Evolutionary conservation across 2,888 invertebrate genomes (phyloP), one percentile per base, ranked within the genome.

Genomic region (Rosalia funebris): DNA sequence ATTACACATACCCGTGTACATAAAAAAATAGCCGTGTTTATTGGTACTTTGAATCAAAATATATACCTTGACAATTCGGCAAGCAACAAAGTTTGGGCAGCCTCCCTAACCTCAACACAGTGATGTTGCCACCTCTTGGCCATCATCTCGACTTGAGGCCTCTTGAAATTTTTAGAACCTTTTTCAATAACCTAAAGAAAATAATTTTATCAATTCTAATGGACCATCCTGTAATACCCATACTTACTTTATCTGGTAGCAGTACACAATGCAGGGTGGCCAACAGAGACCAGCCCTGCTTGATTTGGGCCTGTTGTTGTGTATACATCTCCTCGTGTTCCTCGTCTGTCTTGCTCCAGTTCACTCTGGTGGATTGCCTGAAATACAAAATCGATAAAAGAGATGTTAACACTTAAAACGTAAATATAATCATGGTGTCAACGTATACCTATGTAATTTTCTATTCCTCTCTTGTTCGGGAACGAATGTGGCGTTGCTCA

Each of bases 91-190:
- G 98, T 97, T 77, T 99, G 99, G 0, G 98, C 94, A 0, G 98
- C 98, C 81, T 98, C 97, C 2, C 99, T 85, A 44, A 96, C 96
- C 84, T 99, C 98, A 2, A 98, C 87, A 80, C 98, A 99, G 72
- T 97, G 93, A 83, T 99, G 98, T 80, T 99, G 98, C 99, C 99
- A 99, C 63, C 97, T 86, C 12, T 97, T 89, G 0, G 98, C 98
- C 85, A 99, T 86, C 90, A 97, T 94, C 82, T 99, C 98, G 2
- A 99, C 95, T 81, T 95, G 94, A 0, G 98, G 97, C n/a, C 95
- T 88, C 78, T 96, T 95, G 82, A 95, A 96, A 62, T 87, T 87
- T 79, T 88, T 90, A 0, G 91, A 89, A 31, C 91, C 91, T 76
- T 86, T 81, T 72, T 75, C 83, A 58, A 81, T 77, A 14, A 81